phyloP scores from a whole-genome alignment of 2,888 invertebrate species.

The Bedellia somnulentella region DNA sequence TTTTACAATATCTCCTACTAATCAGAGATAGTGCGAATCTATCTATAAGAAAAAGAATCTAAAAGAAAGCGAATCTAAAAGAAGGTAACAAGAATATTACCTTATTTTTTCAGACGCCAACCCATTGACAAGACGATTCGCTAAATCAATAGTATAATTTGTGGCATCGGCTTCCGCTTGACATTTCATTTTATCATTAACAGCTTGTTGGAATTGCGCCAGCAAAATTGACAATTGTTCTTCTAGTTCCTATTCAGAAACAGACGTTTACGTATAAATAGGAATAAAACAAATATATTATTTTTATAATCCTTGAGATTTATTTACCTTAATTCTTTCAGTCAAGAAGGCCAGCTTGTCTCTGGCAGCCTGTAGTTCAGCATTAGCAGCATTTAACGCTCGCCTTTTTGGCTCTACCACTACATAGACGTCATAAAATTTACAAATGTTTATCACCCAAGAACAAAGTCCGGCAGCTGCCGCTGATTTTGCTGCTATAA shows the following conservation, averaged over 20 bases:
- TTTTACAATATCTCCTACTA: too few relatives aligned
- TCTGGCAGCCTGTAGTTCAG: slow-evolving; percentile 79
- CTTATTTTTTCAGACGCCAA: slow-evolving; percentile 84
- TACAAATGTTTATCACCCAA: slow-evolving; percentile 92
- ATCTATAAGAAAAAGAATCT: too few relatives aligned
- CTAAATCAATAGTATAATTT: slow-evolving; percentile 84
- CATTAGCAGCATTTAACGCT: slow-evolving; percentile 83
- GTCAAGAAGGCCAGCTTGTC: slow-evolving; percentile 79
- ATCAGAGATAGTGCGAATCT: too few relatives aligned
- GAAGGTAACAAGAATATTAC: slow-evolving; percentile 18
- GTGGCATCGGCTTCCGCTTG: slow-evolving; percentile 93
- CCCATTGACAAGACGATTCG: slow-evolving; percentile 89
- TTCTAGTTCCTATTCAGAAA: slow-evolving; percentile 65
- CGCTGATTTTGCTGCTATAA: slow-evolving; percentile 80
- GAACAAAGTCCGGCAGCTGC: slow-evolving; percentile 93
- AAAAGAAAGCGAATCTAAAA: too few relatives aligned
- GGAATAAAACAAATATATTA: not conserved
- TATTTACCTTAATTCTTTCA: slow-evolving; percentile 63
- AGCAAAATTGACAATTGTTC: slow-evolving; percentile 74
- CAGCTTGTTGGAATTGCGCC: slow-evolving; percentile 83
- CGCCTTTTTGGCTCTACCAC: slow-evolving; percentile 90
- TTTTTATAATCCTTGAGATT: not conserved
- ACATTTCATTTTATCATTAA: slow-evolving; percentile 84
- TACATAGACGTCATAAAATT: slow-evolving; percentile 86
- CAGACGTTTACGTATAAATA: too few relatives aligned